Conservation (phyloP, 2,113 vertebrate genomes). For the Turnix velox region DNA sequence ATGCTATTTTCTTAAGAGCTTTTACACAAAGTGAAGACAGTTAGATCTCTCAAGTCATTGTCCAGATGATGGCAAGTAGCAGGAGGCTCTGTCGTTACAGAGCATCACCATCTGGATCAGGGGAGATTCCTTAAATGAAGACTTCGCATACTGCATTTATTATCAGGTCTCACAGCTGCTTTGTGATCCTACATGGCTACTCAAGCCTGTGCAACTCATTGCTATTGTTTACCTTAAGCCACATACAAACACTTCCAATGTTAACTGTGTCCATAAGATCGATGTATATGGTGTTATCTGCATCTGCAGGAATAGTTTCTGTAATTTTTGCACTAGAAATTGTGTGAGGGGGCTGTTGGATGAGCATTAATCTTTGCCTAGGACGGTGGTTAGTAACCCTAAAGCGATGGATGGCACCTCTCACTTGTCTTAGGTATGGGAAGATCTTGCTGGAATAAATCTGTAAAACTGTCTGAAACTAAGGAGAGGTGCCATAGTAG, state of each 20-base stretch:
- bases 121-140: not conserved
- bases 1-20: not conserved
- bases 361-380: not conserved
- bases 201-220: fast-evolving
- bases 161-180: not conserved
- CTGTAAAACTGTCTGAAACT: not conserved
- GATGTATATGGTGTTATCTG: fast-evolving
- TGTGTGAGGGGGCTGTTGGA: not conserved
- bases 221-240: not conserved
- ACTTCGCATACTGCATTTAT: not conserved
- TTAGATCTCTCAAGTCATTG: not conserved
- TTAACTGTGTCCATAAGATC: not conserved
- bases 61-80: not conserved
- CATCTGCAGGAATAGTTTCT: not conserved
- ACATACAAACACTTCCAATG: fast-evolving
- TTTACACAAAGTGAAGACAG: not conserved
- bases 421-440: not conserved
- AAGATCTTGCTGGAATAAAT: not conserved
- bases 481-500: not conserved
- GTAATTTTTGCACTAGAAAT: not conserved
- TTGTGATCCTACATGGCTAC: not conserved
- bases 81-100: not conserved
- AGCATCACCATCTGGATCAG: not conserved
- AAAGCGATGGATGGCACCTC: not conserved
- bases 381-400: not conserved